Percentiles rank a stretch among this genome's conserved stretches.
Evolutionary conservation across 2,113 vertebrate genomes (phyloP).

Genomic region (Triplophysa tibetana): DNA sequence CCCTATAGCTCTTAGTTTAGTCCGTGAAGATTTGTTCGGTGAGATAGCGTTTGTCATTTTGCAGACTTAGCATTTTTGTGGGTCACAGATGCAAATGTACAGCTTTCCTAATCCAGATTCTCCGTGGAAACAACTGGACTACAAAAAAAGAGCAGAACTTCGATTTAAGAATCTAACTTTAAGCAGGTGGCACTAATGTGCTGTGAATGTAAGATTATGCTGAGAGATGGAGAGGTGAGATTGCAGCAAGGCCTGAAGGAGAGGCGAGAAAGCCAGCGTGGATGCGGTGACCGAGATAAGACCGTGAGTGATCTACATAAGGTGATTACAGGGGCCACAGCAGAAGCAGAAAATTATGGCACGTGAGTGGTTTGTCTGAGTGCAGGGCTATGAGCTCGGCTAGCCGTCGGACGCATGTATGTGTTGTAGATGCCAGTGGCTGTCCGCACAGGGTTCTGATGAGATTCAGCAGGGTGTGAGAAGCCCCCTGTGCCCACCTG

Average conservation of each 20-base stretch:
- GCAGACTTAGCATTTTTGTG: conserved; percentile 5
- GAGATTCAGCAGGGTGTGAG: conserved; percentile 65
- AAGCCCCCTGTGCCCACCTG: conserved; percentile 69
- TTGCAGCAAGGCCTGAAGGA: conserved; percentile 32
- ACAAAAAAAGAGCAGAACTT: conserved; percentile 62
- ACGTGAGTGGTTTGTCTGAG: conserved; percentile 6
- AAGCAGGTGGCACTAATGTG: conserved; percentile 56
- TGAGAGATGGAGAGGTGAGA: conserved; percentile 56
- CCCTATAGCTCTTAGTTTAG: no score
- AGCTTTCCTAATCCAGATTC: background rate
- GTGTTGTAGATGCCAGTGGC: conserved; percentile 50
- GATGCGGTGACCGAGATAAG: conserved; percentile 47
- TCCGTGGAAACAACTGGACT: conserved; percentile 18
- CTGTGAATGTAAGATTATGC: conserved; percentile 55
- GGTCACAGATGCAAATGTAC: conserved; percentile 23
- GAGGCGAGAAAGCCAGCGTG: conserved; percentile 17
- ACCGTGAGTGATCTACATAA: conserved; percentile 49
- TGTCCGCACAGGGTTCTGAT: conserved; percentile 54
- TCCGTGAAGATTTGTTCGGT: no score
- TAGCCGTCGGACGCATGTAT: conserved; percentile 23
- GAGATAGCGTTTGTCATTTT: background rate
- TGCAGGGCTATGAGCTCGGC: background rate
- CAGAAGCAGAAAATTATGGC: conserved; percentile 50
- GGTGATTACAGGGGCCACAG: conserved; percentile 53
- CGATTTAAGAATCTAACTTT: conserved; percentile 52